These are phyloP conservation scores for Astropecten irregularis DNA, from an alignment of 53 echinoderm and acorn worm species.

Conservation along the genomic window DNA sequence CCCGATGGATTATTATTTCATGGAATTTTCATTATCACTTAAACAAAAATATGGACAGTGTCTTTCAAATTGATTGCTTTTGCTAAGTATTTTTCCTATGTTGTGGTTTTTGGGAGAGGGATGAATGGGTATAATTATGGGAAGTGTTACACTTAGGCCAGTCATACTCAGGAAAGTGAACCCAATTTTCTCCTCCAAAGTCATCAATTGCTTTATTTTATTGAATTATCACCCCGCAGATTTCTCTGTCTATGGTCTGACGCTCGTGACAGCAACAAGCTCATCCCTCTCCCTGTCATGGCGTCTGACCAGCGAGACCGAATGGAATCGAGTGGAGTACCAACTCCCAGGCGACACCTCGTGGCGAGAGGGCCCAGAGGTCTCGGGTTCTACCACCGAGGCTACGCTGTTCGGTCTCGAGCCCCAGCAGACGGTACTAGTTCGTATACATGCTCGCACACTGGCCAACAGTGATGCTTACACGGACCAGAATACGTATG, in stretches of 20 bases:
- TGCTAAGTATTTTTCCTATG: too few relatives aligned
- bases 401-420: constrained; percentile 10
- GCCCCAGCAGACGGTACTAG: constrained; percentile 4
- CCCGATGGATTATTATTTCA: too few relatives aligned
- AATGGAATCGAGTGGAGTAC: constrained; percentile 19
- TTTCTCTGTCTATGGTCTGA: neutral
- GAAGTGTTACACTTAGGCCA: too few relatives aligned
- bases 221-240: too few relatives aligned
- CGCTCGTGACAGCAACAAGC: neutral
- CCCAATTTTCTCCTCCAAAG: neutral
- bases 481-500: constrained; percentile 15
- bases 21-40: too few relatives aligned
- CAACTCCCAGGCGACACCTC: neutral
- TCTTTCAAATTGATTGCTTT: too few relatives aligned
- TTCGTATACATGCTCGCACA: neutral
- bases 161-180: too few relatives aligned
- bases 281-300: constrained; percentile 5
- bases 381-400: constrained; percentile 8
- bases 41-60: too few relatives aligned
- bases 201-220: too few relatives aligned
- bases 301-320: constrained; percentile 3
- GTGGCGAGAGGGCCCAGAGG: neutral
- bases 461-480: constrained; percentile 13
- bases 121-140: too few relatives aligned
- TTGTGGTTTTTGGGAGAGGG: too few relatives aligned